phyloP scores from a whole-genome alignment of 2,797 vertebrate species.

The Phalloptychus januarius region DNA sequence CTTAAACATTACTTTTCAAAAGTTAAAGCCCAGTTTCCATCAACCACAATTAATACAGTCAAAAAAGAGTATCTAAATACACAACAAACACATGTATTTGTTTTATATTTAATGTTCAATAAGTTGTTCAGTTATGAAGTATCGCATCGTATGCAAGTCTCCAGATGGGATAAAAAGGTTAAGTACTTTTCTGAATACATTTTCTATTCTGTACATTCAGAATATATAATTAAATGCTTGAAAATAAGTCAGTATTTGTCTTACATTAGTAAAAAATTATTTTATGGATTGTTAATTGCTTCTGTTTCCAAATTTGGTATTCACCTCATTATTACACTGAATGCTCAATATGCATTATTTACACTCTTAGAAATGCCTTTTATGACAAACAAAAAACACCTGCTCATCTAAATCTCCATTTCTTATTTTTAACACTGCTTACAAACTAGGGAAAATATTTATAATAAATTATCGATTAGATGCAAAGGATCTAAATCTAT shows the following conservation, averaged over 20 bases:
- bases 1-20: slow-evolving; percentile 18
- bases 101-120: background rate
- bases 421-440: background rate
- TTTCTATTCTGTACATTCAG: background rate
- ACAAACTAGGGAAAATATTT: background rate
- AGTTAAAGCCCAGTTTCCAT: slow-evolving; percentile 5
- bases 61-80: background rate
- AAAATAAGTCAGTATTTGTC: background rate
- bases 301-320: background rate
- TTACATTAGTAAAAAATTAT: background rate
- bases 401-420: background rate
- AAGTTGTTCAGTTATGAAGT: background rate
- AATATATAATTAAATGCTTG: background rate
- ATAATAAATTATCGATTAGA: background rate
- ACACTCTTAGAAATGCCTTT: background rate
- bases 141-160: background rate
- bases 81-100: background rate
- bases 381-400: background rate
- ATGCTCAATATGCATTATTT: background rate
- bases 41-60: background rate
- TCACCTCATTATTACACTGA: background rate
- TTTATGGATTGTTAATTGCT: background rate
- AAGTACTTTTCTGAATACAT: background rate
- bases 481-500: background rate
- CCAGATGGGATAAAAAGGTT: background rate